Evolutionary conservation across 2,888 invertebrate genomes (phyloP).

Genomic region (Apamea epomidion): DNA sequence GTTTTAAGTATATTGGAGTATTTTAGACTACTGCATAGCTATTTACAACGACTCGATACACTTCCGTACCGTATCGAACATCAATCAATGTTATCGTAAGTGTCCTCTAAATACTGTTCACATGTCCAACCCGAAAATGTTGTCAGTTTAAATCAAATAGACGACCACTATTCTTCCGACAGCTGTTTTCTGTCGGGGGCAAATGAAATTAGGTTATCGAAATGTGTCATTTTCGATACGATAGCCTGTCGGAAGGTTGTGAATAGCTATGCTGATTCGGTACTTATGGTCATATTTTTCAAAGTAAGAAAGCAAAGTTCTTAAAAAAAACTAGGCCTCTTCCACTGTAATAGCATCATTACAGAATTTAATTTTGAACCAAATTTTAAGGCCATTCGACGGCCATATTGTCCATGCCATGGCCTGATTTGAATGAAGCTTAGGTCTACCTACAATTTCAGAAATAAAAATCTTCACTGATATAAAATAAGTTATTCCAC

Average conservation of each 20-base stretch:
- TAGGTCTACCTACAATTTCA: constrained; percentile 41
- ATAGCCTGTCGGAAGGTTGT: neutral
- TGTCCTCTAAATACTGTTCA: too few relatives aligned
- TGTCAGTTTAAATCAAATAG: neutral
- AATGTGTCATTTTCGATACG: neutral
- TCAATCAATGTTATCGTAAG: neutral
- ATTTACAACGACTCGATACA: neutral
- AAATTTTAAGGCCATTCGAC: neutral
- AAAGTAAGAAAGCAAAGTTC: neutral
- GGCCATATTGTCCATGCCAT: constrained; percentile 4
- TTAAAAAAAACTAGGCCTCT: neutral
- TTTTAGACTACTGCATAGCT: neutral
- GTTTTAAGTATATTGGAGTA: neutral
- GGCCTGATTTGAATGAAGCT: constrained; percentile 23
- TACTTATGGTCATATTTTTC: neutral
- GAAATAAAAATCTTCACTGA: constrained; percentile 21
- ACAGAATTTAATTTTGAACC: neutral
- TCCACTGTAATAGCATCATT: neutral
- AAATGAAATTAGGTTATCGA: too few relatives aligned
- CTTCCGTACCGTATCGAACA: neutral
- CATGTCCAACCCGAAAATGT: too few relatives aligned
- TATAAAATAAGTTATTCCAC: constrained; percentile 55
- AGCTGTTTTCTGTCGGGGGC: too few relatives aligned
- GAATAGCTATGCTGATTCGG: too few relatives aligned
- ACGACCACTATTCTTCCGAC: too few relatives aligned